Conservation (phyloP, 2,113 vertebrate genomes). For the Galemys pyrenaicus region DNA sequence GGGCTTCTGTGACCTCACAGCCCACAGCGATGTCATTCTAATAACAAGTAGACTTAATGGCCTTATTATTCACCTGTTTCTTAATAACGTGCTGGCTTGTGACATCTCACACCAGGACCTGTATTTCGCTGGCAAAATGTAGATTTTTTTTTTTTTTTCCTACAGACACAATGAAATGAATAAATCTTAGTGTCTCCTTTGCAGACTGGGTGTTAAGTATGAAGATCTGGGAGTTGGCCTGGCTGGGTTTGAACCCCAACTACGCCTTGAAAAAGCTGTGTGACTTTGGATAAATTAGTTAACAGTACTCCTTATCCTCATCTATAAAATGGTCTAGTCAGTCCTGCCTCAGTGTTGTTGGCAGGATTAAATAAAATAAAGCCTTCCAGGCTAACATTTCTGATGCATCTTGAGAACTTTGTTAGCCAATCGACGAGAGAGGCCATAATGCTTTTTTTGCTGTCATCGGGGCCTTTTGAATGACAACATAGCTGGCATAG, state of each 20-base stretch:
- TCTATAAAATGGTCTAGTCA: background rate
- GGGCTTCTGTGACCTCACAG: background rate
- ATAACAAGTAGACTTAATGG: background rate
- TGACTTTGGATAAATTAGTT: background rate
- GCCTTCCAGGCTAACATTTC: background rate
- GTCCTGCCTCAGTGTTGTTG: background rate
- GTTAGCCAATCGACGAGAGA: background rate
- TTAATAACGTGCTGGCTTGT: conserved; percentile 6
- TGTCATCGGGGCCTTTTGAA: background rate
- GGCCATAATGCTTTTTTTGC: background rate
- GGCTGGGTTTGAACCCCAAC: background rate
- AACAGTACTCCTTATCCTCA: background rate
- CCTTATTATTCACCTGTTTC: background rate
- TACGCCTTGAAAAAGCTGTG: background rate
- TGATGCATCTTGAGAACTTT: background rate
- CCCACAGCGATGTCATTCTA: background rate
- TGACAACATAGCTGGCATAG: background rate
- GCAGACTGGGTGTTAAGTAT: background rate
- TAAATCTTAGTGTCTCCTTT: conserved; percentile 35
- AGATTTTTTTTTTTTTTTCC: background rate
- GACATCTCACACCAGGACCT: background rate
- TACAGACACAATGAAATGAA: background rate
- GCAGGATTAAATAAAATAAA: background rate
- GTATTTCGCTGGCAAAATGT: background rate
- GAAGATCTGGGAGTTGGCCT: background rate